Conservation (phyloP, 2,113 vertebrate species). For the Sinocyclocheilus anophthalmus region DNA sequence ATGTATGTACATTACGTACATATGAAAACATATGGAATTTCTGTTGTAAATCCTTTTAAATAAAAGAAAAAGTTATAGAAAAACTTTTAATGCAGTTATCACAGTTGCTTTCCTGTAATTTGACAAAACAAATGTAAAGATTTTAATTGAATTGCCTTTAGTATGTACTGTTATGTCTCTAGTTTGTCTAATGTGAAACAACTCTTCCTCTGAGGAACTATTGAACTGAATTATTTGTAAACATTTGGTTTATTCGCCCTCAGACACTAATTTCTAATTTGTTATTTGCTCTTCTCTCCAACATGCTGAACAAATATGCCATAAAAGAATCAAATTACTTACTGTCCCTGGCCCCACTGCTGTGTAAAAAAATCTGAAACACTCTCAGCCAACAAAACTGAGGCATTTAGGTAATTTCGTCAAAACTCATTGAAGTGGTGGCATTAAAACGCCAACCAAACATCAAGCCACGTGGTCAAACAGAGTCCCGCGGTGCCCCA, state of each 20-base stretch:
- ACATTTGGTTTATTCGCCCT: slow-evolving; percentile 19
- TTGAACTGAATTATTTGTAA: slow-evolving; percentile 3
- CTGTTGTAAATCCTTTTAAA: slow-evolving; percentile 71
- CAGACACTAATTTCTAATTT: slow-evolving; percentile 25
- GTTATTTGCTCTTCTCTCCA: not conserved
- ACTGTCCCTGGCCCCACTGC: not conserved
- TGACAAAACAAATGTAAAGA: not conserved
- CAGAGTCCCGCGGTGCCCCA: not conserved
- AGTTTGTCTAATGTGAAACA: not conserved
- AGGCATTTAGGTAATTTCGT: slow-evolving; percentile 13
- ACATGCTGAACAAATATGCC: not conserved
- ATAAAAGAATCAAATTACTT: slow-evolving; percentile 10
- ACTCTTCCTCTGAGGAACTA: not conserved
- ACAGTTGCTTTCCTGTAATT: not conserved
- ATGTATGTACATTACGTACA: slow-evolving; percentile 55
- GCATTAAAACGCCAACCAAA: not conserved
- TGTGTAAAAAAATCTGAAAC: slow-evolving; percentile 6
- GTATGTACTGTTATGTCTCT: not conserved
- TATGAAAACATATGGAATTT: slow-evolving; percentile 43
- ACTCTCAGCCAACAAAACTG: slow-evolving; percentile 3
- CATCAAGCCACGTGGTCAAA: slow-evolving; percentile 11
- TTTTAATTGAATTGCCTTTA: not conserved
- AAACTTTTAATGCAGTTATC: not conserved
- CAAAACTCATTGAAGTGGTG: slow-evolving; percentile 12
- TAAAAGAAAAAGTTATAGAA: slow-evolving; percentile 56